These are phyloP conservation scores for Phymorhynchus buccinoides DNA, from an alignment of 1,140 invertebrate genomes.

Conservation along the genomic window DNA sequence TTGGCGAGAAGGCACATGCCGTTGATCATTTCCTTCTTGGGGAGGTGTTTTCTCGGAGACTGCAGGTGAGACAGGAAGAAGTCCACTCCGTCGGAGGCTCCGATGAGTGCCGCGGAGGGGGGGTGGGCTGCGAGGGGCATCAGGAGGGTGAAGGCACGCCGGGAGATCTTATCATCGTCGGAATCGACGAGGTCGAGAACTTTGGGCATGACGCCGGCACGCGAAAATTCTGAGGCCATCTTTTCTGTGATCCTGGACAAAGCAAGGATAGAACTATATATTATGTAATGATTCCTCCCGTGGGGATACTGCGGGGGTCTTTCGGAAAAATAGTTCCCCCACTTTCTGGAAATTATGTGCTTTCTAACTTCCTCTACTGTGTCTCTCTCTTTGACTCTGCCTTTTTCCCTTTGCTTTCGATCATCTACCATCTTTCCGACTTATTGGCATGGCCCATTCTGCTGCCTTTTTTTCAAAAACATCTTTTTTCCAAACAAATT, in stretches of 20 bases:
- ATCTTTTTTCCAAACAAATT: too few species aligned
- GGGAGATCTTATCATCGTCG: slow-evolving; percentile 28
- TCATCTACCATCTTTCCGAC: too few species aligned
- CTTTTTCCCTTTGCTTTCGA: too few species aligned
- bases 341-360: too few species aligned
- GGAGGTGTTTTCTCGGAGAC: slow-evolving; percentile 15
- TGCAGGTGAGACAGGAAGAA: slow-evolving; percentile 43
- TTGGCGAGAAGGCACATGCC: slow-evolving; percentile 57
- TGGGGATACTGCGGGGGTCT: too few species aligned
- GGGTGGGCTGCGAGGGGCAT: slow-evolving; percentile 42
- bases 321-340: too few species aligned
- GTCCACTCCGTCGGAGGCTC: slow-evolving; percentile 49
- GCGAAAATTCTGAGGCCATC: slow-evolving; percentile 22
- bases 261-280: too few species aligned
- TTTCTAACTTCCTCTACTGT: too few species aligned
- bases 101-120: slow-evolving; percentile 46
- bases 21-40: slow-evolving; percentile 50
- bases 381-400: too few species aligned
- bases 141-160: slow-evolving; percentile 47
- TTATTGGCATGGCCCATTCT: too few species aligned
- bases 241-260: slow-evolving; percentile 30
- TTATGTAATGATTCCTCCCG: too few species aligned
- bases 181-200: slow-evolving; percentile 21
- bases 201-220: slow-evolving; percentile 11
- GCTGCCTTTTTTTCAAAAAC: too few species aligned